A percentile compares a stretch with the other conserved stretches of the same genome.
Conservation (phyloP, 2,113 vertebrate genomes). For the Crotalus helleri region DNA sequence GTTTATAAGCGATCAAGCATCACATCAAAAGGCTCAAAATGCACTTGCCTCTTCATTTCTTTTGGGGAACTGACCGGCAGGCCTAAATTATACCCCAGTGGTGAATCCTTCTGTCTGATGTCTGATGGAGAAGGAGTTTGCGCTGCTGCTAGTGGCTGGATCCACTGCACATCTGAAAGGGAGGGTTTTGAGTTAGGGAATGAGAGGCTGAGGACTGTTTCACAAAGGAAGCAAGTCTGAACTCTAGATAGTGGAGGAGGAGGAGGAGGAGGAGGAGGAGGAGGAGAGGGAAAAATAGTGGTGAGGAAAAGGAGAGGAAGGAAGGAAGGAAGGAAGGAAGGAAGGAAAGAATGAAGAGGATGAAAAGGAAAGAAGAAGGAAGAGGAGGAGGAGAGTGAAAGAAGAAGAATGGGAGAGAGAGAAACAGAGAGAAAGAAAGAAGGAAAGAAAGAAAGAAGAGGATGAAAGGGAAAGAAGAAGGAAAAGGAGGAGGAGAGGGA, state of each 20-base stretch:
- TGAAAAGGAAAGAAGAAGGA: too few relatives aligned
- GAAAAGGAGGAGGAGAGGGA: too few relatives aligned
- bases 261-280: too few relatives aligned
- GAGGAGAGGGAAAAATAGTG: too few relatives aligned
- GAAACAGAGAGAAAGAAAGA: too few relatives aligned
- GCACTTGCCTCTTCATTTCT: constrained; percentile 77
- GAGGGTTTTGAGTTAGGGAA: constrained; percentile 3
- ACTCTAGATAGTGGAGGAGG: neutral
- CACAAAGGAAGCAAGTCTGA: neutral
- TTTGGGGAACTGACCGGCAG: constrained; percentile 63
- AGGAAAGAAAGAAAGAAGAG: too few relatives aligned
- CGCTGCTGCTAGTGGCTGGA: constrained; percentile 67
- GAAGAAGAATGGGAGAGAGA: too few relatives aligned
- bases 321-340: too few relatives aligned
- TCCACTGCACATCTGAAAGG: constrained; percentile 69
- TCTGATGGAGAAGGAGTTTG: constrained; percentile 22
- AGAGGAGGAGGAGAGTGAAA: too few relatives aligned
- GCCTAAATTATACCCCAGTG: constrained; percentile 64
- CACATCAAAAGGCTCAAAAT: neutral
- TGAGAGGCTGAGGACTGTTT: neutral
- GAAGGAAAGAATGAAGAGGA: too few relatives aligned
- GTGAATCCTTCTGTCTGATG: constrained; percentile 70
- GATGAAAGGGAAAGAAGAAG: too few relatives aligned
- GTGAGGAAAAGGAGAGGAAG: too few relatives aligned
- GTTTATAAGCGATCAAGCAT: neutral